Percentiles rank a stretch among this genome's conserved stretches.
phyloP scores from a whole-genome alignment of 1,140 invertebrate species.

The Nephila pilipes region DNA sequence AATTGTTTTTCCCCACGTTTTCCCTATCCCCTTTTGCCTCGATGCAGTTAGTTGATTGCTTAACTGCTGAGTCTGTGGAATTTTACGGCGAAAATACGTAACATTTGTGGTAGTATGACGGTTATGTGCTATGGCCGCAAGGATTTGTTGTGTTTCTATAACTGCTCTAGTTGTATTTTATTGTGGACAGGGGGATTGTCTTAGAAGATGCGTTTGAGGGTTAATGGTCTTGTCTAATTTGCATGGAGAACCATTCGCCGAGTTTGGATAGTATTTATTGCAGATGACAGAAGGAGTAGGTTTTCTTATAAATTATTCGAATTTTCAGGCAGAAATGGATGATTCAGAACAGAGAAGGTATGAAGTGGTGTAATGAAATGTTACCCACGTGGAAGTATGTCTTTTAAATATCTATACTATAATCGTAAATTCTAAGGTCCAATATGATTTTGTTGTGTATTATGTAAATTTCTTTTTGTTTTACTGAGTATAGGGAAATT shows the following conservation, averaged over 20 bases:
- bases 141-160: slow-evolving; percentile 4
- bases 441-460: too few species aligned
- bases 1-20: slow-evolving; percentile 27
- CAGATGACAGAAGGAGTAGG: not conserved
- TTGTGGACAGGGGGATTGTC: not conserved
- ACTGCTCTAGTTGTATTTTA: not conserved
- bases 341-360: not conserved
- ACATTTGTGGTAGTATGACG: too few species aligned
- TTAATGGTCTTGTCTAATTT: not conserved
- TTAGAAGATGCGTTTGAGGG: not conserved
- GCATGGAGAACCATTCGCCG: not conserved
- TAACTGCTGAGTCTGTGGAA: slow-evolving; percentile 33
- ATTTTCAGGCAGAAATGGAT: not conserved
- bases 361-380: too few species aligned
- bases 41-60: slow-evolving; percentile 19
- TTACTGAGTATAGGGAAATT: too few species aligned
- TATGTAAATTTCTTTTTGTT: too few species aligned
- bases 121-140: not conserved
- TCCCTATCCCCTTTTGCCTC: not conserved
- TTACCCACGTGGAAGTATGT: not conserved
- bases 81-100: not conserved
- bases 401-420: not conserved
- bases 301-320: not conserved
- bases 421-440: too few species aligned
- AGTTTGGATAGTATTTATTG: not conserved